phyloP scores from a whole-genome alignment of 2,113 vertebrate species.

The Rhineura floridana region DNA sequence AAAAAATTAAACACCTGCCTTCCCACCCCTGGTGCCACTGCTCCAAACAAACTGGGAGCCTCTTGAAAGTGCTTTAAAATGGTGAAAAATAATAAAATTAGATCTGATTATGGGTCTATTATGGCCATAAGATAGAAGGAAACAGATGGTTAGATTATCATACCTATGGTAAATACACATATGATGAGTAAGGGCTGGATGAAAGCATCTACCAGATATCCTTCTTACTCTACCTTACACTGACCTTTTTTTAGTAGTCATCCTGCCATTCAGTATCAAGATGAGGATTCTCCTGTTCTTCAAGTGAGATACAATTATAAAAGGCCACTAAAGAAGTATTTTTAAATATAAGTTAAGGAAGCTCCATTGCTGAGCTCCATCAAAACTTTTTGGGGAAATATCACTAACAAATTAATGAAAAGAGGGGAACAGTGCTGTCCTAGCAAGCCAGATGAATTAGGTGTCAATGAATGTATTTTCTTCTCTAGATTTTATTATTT shows the following conservation, averaged over 20 bases:
- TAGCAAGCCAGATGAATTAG: not conserved
- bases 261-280: not conserved
- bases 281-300: not conserved
- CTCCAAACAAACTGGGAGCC: not conserved
- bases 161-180: not conserved
- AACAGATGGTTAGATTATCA: not conserved
- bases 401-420: slow-evolving; percentile 20
- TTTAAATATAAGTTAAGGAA: slow-evolving; percentile 1
- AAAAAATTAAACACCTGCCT: too few relatives aligned
- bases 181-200: too few relatives aligned
- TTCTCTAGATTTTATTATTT: not conserved
- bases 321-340: not conserved
- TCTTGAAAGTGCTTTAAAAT: not conserved
- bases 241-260: not conserved
- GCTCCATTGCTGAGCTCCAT: not conserved
- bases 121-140: not conserved
- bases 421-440: slow-evolving; percentile 10
- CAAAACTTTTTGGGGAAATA: slow-evolving; percentile 20
- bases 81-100: not conserved
- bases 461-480: slow-evolving; percentile 24
- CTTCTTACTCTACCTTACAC: slow-evolving; percentile 8
- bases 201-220: not conserved
- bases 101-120: not conserved
- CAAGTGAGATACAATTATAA: not conserved
- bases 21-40: not conserved